Conservation (phyloP, 37 sponge, comb jelly and placozoan species). For the Crambe crambe region DNA sequence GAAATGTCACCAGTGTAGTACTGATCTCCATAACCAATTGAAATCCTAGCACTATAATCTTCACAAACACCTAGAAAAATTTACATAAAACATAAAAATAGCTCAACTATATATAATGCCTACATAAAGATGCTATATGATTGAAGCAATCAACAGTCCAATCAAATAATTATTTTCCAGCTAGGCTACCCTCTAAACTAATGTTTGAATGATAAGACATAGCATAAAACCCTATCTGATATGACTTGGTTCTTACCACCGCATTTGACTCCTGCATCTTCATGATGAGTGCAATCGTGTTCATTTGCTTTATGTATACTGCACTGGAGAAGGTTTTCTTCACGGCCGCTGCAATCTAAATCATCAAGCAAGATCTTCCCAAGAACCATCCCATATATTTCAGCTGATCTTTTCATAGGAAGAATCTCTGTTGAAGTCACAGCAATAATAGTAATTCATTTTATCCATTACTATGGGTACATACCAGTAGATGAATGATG, state of each 20-base stretch:
- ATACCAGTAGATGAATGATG: background rate
- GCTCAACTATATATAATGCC: background rate
- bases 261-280: conserved; percentile 20
- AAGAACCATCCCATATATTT: background rate
- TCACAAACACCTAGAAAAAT: conserved; percentile 1
- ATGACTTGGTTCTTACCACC: conserved; percentile 17
- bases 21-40: background rate
- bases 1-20: background rate
- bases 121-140: too few species aligned
- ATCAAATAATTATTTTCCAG: too few species aligned
- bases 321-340: background rate
- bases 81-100: background rate
- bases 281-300: background rate
- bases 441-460: background rate
- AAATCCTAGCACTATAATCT: background rate
- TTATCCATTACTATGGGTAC: background rate
- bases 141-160: too few species aligned
- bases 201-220: too few species aligned
- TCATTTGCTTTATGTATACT: background rate
- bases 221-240: too few species aligned
- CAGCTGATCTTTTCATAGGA: background rate
- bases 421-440: background rate
- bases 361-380: background rate
- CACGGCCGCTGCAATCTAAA: conserved; percentile 1
- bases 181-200: too few species aligned